Evolutionary conservation across 1,140 invertebrate species (phyloP).

Genomic region (Papilio xuthus): DNA sequence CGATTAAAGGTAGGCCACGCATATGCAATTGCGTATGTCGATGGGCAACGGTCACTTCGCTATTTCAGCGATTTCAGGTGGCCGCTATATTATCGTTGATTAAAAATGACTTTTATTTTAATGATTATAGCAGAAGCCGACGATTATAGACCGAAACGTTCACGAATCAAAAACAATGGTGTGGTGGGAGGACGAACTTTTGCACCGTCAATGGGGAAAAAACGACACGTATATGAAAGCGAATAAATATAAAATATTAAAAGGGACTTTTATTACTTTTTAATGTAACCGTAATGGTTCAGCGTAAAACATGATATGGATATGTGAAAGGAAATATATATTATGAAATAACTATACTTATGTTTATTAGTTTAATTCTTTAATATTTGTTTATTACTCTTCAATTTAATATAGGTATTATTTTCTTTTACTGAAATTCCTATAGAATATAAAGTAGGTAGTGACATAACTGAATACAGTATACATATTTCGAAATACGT

Average conservation of each 20-base stretch:
- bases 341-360: too few species aligned
- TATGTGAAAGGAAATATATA: too few species aligned
- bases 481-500: not conserved
- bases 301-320: too few species aligned
- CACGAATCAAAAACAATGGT: not conserved
- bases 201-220: slow-evolving; percentile 1
- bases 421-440: too few species aligned
- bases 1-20: too few species aligned
- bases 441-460: not conserved
- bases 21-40: too few species aligned
- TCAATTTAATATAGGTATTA: too few species aligned
- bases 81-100: not conserved
- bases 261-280: not conserved
- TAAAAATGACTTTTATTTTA: not conserved
- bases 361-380: too few species aligned
- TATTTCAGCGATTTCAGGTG: too few species aligned
- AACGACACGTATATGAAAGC: slow-evolving; percentile 5
- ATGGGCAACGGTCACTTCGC: too few species aligned
- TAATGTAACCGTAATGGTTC: not conserved
- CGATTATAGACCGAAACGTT: slow-evolving; percentile 17
- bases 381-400: too few species aligned
- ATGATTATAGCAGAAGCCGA: slow-evolving; percentile 11
- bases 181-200: slow-evolving; percentile 10
- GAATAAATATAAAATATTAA: not conserved
- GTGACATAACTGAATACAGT: not conserved